Evolutionary conservation across 35 echinoderm and acorn worm species (phyloP).

Genomic region (Ophioderma brevispina): DNA sequence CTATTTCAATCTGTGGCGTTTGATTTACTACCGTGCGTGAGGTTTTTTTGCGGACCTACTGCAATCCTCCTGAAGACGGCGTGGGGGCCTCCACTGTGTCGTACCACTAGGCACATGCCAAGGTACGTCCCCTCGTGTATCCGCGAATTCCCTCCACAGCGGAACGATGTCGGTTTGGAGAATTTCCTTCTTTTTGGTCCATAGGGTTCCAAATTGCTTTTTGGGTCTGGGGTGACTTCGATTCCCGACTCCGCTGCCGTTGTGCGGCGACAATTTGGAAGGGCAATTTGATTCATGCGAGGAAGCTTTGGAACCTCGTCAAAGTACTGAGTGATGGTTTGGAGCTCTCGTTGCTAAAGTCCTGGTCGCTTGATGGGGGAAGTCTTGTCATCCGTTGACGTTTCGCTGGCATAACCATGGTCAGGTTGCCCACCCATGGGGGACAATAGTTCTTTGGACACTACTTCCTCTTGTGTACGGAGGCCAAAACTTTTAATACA

Average conservation of each 20-base stretch:
- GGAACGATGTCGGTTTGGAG: conserved; percentile 87
- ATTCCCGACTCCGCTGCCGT: conserved; percentile 75
- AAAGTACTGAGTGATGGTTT: conserved; percentile 80
- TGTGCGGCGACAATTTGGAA: conserved; percentile 45
- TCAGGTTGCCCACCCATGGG: conserved; percentile 85
- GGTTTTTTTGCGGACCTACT: conserved; percentile 82
- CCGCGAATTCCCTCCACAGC: conserved; percentile 83
- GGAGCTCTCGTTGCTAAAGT: conserved; percentile 56
- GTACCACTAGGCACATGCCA: conserved; percentile 92
- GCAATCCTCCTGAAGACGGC: conserved; percentile 51
- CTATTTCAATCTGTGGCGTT: no score
- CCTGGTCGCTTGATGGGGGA: conserved; percentile 93
- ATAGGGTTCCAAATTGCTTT: conserved; percentile 46
- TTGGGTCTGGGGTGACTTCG: conserved; percentile 85
- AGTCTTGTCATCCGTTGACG: conserved; percentile 83
- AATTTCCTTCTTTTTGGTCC: conserved; percentile 59
- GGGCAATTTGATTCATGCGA: background rate
- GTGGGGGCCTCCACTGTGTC: conserved; percentile 94
- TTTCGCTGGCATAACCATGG: conserved; percentile 96
- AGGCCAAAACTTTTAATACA: conserved; percentile 99
- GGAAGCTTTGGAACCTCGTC: conserved; percentile 67
- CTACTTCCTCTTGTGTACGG: conserved; percentile 80
- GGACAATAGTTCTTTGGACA: conserved; percentile 66
- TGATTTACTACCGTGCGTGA: conserved; percentile 61
- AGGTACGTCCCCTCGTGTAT: conserved; percentile 91